Percentiles rank a stretch among this genome's conserved stretches.
These are phyloP conservation scores for Cantharis lateralis DNA, from an alignment of 2,888 invertebrate species.

Conservation along the genomic window DNA sequence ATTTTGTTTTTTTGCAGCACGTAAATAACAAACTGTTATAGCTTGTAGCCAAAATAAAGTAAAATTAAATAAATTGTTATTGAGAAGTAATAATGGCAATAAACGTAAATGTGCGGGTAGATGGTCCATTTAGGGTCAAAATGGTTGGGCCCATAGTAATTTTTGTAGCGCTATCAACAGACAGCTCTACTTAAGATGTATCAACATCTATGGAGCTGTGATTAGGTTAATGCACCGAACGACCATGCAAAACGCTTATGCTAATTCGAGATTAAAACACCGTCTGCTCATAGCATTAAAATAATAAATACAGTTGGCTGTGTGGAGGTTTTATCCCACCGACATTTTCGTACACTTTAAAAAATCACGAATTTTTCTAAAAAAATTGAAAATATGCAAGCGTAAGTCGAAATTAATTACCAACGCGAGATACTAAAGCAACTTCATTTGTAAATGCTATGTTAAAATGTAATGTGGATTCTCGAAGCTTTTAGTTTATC, in stretches of 20 bases:
- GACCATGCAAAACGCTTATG: conserved; percentile 30
- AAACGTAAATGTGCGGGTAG: not conserved
- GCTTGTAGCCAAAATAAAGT: conserved; percentile 3
- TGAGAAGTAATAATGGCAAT: not conserved
- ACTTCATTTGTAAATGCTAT: not conserved
- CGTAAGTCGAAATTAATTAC: not conserved
- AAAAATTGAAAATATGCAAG: not conserved
- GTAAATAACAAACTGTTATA: conserved; percentile 1
- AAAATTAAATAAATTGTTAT: conserved; percentile 14
- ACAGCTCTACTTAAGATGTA: conserved; percentile 17
- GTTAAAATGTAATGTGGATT: not conserved
- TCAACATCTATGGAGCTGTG: conserved; percentile 19
- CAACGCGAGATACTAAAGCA: not conserved
- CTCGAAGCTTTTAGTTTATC: not conserved
- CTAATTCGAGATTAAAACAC: conserved; percentile 29
- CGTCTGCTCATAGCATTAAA: conserved; percentile 24
- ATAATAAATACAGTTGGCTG: conserved; percentile 7
- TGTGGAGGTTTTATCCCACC: conserved; percentile 5
- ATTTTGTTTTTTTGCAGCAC: too few relatives aligned
- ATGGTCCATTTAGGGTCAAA: not conserved
- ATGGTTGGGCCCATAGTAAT: conserved; percentile 8
- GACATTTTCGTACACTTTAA: not conserved
- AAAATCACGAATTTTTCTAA: not conserved
- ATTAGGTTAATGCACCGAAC: conserved; percentile 29
- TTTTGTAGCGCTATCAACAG: conserved; percentile 13